Base-by-base conservation (phyloP, 2,797 vertebrate genomes). In the Chloroceryle amazona region DNA sequence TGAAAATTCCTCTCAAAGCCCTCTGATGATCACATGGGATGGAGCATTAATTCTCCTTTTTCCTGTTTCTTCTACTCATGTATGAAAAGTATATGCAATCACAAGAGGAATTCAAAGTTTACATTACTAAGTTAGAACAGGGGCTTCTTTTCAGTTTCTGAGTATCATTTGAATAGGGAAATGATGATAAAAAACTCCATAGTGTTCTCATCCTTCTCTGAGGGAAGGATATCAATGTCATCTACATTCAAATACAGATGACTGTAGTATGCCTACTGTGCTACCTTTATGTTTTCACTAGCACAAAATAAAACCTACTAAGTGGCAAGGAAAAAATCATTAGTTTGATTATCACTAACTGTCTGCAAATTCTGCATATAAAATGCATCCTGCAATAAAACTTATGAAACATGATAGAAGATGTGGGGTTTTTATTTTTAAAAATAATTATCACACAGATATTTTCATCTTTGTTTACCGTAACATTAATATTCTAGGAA, bases 381-480 rank as follows among this genome's bases (percentile, higher is more conserved):
- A 93, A 91, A 95, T 80, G 10, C 29, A 72, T 86, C 31, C n/a
- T 0, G 0, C 70, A 96, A 88, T 95, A 93, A 72, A 68, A 94
- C 61, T 62, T 87, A 49, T 93, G 79, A 83, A 88, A 37, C 28
- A n/a, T 90, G 68, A 81, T 29, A 85, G 41, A 82, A 89, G 19
- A 66, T 62, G 42, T 70, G 39, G 39, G 39, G 39, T 88, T 83
- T 96, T 96, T 96, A 76, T 91, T 92, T 94, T 73, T 87, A 1
- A 78, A 94, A 93, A 83, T 74, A 89, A 92, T 88, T 82, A 91
- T 78, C 14, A 19, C 31, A 39, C 33, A 74, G 65, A 90, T 86
- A 88, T 80, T 75, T 35, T 89, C 65, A 86, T 41, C 37, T 92
- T 93, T 97, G 87, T 96, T 97, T 95, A 93, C 19, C 42, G 81